Conservation (phyloP, 2,797 vertebrate genomes). For the Poecilia wingei region DNA sequence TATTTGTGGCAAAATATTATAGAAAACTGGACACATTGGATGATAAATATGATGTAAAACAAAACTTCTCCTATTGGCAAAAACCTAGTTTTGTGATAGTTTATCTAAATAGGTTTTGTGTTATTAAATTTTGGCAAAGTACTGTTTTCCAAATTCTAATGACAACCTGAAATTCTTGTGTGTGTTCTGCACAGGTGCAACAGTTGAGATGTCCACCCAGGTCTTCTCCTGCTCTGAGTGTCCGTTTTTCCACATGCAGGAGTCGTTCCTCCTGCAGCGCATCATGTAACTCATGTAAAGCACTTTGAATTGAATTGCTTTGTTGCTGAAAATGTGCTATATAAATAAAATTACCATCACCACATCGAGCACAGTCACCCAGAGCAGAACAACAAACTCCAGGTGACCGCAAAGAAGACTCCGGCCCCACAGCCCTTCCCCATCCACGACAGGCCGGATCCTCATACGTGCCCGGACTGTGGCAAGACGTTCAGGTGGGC, state of each 20-base stretch:
- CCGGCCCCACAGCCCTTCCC: constrained; percentile 64
- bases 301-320: too few relatives aligned
- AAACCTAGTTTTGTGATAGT: neutral
- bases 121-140: neutral
- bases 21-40: neutral
- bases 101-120: neutral
- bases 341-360: too few relatives aligned
- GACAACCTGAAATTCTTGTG: neutral
- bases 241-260: constrained; percentile 73
- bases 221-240: constrained; percentile 70
- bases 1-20: neutral
- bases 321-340: too few relatives aligned
- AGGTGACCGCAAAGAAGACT: constrained; percentile 23
- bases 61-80: neutral
- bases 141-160: neutral
- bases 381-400: constrained; percentile 54
- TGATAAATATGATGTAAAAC: neutral
- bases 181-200: constrained; percentile 47
- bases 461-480: constrained; percentile 63
- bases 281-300: too few relatives aligned
- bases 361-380: constrained; percentile 64
- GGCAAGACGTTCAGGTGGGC: constrained; percentile 62
- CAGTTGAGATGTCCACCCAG: constrained; percentile 71
- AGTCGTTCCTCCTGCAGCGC: constrained; percentile 66
- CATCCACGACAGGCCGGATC: constrained; percentile 57